Evolutionary conservation across 2,888 invertebrate genomes (phyloP).

Genomic region (Alloscopus bannaensis): DNA sequence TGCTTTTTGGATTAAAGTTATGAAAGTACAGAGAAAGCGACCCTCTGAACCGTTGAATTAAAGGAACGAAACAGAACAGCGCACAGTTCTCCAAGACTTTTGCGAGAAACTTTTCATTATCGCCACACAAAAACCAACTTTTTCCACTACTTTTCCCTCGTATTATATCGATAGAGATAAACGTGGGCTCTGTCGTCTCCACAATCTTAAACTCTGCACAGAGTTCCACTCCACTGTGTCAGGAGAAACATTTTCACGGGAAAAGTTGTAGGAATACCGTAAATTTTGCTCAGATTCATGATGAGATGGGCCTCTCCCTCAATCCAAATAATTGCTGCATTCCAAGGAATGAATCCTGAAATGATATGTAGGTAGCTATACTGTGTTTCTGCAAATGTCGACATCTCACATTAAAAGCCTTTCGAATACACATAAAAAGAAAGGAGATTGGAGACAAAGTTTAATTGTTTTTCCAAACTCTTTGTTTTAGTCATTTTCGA

Average conservation of each 20-base stretch:
- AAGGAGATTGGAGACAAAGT: neutral
- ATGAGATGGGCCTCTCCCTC: neutral
- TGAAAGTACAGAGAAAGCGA: constrained; percentile 21
- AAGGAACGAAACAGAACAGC: constrained; percentile 1
- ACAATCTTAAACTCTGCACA: neutral
- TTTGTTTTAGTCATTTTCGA: too few species aligned
- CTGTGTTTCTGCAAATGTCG: neutral
- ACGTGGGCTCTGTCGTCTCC: constrained; percentile 14
- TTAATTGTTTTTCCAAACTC: neutral
- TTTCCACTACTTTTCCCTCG: constrained; percentile 19
- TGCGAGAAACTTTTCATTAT: constrained; percentile 55
- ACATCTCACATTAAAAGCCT: too few species aligned
- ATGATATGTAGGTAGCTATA: neutral
- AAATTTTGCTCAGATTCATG: neutral
- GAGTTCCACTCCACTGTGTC: neutral
- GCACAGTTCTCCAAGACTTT: constrained; percentile 2
- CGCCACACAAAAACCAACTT: constrained; percentile 28
- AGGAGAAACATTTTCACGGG: neutral
- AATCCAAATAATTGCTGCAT: neutral
- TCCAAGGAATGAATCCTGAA: neutral
- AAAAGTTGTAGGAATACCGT: neutral
- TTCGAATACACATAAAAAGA: too few species aligned
- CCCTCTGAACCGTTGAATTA: neutral
- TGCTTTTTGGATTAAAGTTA: constrained; percentile 33
- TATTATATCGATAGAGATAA: constrained; percentile 52